phyloP scores from a whole-genome alignment of 1,140 invertebrate genomes.

The Drosophila pectinifera region DNA sequence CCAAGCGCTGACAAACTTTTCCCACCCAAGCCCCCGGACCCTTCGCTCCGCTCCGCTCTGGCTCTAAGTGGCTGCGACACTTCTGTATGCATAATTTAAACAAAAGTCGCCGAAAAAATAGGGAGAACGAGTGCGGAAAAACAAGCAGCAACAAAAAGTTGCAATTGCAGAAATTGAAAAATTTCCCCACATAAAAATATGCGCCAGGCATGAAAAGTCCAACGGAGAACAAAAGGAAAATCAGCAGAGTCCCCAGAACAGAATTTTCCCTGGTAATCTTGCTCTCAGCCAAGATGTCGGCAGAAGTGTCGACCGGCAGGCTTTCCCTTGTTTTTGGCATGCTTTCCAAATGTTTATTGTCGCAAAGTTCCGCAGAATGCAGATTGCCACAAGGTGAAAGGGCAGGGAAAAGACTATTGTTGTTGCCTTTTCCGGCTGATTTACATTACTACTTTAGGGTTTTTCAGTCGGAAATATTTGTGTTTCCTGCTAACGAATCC shows the following conservation, averaged over 20 bases:
- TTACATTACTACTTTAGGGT: not conserved
- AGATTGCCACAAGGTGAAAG: constrained; percentile 7
- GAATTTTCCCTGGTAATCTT: constrained; percentile 42
- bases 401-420: not conserved
- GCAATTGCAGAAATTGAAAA: constrained; percentile 73
- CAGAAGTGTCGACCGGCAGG: constrained; percentile 56
- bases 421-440: constrained; percentile 3
- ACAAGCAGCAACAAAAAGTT: constrained; percentile 41
- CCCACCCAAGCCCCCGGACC: not conserved
- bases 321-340: constrained; percentile 36
- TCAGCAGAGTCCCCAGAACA: constrained; percentile 25
- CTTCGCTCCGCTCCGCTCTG: not conserved
- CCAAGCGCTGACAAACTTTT: constrained; percentile 64
- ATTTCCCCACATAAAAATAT: constrained; percentile 59
- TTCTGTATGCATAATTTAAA: constrained; percentile 71
- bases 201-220: constrained; percentile 51
- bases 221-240: constrained; percentile 39
- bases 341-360: constrained; percentile 76
- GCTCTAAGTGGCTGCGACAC: constrained; percentile 67
- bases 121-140: constrained; percentile 20
- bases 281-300: constrained; percentile 44
- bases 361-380: constrained; percentile 50
- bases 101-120: constrained; percentile 46
- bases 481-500: constrained; percentile 4
- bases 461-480: constrained; percentile 4